Evolutionary conservation across 2,797 vertebrate species (phyloP).

Genomic region (Acanthornis magna): DNA sequence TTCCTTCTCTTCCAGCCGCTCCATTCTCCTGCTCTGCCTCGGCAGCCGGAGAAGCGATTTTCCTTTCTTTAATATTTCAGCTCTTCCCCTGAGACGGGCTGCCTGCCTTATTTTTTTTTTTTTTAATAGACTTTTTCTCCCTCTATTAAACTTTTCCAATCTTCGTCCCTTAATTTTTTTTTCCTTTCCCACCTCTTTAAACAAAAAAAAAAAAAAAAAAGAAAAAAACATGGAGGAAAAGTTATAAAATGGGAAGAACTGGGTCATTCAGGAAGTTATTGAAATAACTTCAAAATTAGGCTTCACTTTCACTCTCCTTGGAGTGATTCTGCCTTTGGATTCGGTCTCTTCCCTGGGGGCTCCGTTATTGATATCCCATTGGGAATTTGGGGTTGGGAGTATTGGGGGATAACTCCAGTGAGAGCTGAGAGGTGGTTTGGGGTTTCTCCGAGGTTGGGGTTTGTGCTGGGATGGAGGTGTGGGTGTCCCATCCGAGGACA

Average conservation of each 20-base stretch:
- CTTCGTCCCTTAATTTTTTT: background rate
- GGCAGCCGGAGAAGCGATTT: slow-evolving; percentile 53
- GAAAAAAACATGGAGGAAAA: background rate
- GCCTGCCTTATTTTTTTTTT: background rate
- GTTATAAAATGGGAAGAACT: slow-evolving; percentile 7
- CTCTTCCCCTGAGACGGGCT: slow-evolving; percentile 45
- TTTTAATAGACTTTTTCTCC: slow-evolving; percentile 59
- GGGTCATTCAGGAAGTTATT: slow-evolving; percentile 38
- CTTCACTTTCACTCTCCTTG: background rate
- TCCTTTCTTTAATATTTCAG: slow-evolving; percentile 58
- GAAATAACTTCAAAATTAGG: slow-evolving; percentile 19
- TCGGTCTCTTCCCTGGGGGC: background rate
- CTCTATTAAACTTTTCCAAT: slow-evolving; percentile 67
- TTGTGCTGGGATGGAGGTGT: background rate
- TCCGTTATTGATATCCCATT: fast-evolving
- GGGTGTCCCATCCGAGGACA: fast-evolving
- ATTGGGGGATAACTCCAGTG: background rate
- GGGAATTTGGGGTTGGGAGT: background rate
- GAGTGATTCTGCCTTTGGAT: background rate
- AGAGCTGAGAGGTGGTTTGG: fast-evolving
- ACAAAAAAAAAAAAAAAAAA: background rate
- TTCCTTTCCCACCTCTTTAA: slow-evolving; percentile 11
- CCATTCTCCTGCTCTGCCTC: slow-evolving; percentile 40
- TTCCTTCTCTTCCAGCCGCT: slow-evolving; percentile 36
- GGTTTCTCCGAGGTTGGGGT: fast-evolving